These are phyloP conservation scores for Athene noctua DNA, from an alignment of 2,113 vertebrate genomes.

Conservation along the genomic window DNA sequence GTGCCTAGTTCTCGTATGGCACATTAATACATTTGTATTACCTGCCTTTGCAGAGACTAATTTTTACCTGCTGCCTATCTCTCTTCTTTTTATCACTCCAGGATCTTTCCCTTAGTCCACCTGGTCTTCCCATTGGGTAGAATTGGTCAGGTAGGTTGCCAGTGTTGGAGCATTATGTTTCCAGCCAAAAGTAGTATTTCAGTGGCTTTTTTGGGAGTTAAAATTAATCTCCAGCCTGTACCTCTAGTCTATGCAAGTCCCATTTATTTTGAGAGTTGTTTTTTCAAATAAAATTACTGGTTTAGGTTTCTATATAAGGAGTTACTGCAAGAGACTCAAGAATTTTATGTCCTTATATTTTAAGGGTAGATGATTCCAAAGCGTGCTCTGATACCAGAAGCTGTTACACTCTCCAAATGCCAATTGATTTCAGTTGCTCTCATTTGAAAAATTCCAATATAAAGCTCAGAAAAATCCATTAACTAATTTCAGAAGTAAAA, in stretches of 20 bases:
- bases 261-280: background rate
- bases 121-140: background rate
- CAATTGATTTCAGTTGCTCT: background rate
- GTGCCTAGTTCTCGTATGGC: background rate
- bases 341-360: background rate
- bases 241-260: background rate
- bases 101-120: slow-evolving; percentile 1
- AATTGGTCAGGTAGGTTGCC: slow-evolving; percentile 1
- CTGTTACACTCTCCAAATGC: background rate
- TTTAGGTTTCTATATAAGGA: background rate
- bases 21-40: background rate
- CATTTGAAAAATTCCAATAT: background rate
- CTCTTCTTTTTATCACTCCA: background rate
- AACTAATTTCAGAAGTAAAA: background rate
- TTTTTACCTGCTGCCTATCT: background rate
- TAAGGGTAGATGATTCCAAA: background rate
- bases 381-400: background rate
- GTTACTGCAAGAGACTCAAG: background rate
- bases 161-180: background rate
- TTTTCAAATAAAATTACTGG: background rate
- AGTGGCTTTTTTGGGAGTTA: background rate
- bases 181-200: background rate
- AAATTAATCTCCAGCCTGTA: background rate
- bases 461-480: background rate
- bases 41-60: background rate